Base-by-base conservation (phyloP, 2,797 vertebrate species). In the Acipenser transmontanus region DNA sequence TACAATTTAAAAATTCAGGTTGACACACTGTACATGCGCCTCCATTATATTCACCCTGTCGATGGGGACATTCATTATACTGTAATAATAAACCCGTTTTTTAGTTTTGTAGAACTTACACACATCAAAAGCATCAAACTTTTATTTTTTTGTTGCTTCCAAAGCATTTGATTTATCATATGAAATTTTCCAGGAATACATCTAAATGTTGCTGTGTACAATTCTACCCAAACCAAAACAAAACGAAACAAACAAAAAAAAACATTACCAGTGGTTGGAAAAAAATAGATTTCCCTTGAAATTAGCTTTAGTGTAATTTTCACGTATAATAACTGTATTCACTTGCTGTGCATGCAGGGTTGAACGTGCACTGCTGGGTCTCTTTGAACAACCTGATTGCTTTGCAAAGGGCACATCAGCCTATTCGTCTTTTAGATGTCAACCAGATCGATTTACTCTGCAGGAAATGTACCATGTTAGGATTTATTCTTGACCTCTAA, bases 401-500 rank as follows among this genome's bases (percentile, higher is more conserved):
- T 11, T 7, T 57, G 54, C 54, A 57, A 57, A n/a, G 54, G 54
- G 54, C 54, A 57, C 54, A 57, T 11, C 9, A 11, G 34, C 12
- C 54, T 57, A 13, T 57, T 57, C 54, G 1, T 6, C 12, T 57
- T 11, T 57, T 57, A n/a, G 9, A 57, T 57, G 54, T 57, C 54
- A 57, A 57, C 54, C 12, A 57, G 54, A 57, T n/a, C 34, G 54
- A 13, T 57, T 57, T n/a, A n/a, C 54, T 57, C 54, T 2, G 12
- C 54, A 57, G 54, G 54, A 57, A 57, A 57, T 57, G 54, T 11
- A 59, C 48, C 67, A 61, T 70, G 69, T 76, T 78, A 69, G 78
- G 78, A 75, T 81, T 79, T 66, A 72, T 73, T n/a, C 61, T 74
- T 61, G 47, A 65, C 68, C 75, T 71, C 66, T 77, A 73, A 78